Evolutionary conservation across 1,140 invertebrate genomes (phyloP).

Genomic region (Steinernema feltiae): DNA sequence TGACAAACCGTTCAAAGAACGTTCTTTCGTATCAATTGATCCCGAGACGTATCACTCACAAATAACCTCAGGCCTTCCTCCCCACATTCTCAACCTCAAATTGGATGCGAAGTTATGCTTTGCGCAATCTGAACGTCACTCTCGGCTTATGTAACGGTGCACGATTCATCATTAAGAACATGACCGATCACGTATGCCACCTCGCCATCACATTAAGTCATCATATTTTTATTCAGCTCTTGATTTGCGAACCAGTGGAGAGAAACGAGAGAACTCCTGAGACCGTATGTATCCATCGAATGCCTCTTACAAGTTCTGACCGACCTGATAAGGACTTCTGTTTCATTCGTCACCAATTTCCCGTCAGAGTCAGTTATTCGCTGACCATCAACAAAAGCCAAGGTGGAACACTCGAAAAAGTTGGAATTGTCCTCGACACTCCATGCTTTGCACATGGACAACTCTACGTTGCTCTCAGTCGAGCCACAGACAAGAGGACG

Average conservation of each 20-base stretch:
- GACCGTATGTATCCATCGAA: slow-evolving; percentile 34
- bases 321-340: slow-evolving; percentile 14
- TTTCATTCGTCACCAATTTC: slow-evolving; percentile 53
- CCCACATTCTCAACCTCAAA: slow-evolving; percentile 26
- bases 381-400: slow-evolving; percentile 64
- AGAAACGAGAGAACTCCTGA: not conserved
- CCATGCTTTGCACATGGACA: slow-evolving; percentile 57
- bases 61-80: slow-evolving; percentile 15
- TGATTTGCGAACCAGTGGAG: not conserved
- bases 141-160: slow-evolving; percentile 33
- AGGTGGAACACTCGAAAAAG: slow-evolving; percentile 58
- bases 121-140: slow-evolving; percentile 21
- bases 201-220: not conserved
- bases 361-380: slow-evolving; percentile 62
- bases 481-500: slow-evolving; percentile 11
- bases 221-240: not conserved
- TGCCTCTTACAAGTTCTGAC: slow-evolving; percentile 10
- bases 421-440: slow-evolving; percentile 53
- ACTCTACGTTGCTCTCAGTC: slow-evolving; percentile 57
- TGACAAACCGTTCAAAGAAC: not conserved
- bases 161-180: not conserved
- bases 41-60: slow-evolving; percentile 6
- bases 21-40: not conserved
- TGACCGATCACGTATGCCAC: not conserved
- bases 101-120: slow-evolving; percentile 29